Evolutionary conservation across 2,888 invertebrate genomes (phyloP).

Genomic region (Chymomyza procnemis): DNA sequence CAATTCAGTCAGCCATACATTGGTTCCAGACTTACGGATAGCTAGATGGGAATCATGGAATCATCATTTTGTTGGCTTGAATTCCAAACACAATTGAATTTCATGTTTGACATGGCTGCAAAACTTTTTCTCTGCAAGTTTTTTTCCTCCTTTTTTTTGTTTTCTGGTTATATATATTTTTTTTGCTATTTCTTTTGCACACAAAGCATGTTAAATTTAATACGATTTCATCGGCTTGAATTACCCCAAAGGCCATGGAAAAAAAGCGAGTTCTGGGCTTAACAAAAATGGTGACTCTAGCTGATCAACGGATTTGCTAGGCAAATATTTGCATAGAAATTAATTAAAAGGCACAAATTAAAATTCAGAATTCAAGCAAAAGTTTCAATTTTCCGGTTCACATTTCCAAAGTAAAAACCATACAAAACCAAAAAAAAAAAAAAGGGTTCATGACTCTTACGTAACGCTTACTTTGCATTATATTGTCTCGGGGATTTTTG

Average conservation of each 20-base stretch:
- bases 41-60: neutral
- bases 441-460: neutral
- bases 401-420: neutral
- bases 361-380: conserved; percentile 13
- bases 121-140: conserved; percentile 28
- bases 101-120: conserved; percentile 60
- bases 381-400: conserved; percentile 6
- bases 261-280: conserved; percentile 17
- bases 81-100: conserved; percentile 67
- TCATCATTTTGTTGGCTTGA: conserved; percentile 24
- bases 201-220: conserved; percentile 47
- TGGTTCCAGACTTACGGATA: neutral
- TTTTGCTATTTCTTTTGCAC: conserved; percentile 37
- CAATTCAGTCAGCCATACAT: neutral
- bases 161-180: conserved; percentile 21
- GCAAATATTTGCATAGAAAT: conserved; percentile 56
- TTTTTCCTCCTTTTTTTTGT: neutral
- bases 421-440: neutral
- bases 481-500: neutral
- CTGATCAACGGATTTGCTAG: conserved; percentile 34
- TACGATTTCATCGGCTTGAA: conserved; percentile 63
- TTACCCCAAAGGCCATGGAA: conserved; percentile 20
- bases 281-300: neutral
- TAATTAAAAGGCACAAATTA: conserved; percentile 33
- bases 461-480: neutral